Percentiles rank a stretch among this genome's conserved stretches.
Conservation (phyloP, 2,888 invertebrate species). For the Pimpla rufipes region DNA sequence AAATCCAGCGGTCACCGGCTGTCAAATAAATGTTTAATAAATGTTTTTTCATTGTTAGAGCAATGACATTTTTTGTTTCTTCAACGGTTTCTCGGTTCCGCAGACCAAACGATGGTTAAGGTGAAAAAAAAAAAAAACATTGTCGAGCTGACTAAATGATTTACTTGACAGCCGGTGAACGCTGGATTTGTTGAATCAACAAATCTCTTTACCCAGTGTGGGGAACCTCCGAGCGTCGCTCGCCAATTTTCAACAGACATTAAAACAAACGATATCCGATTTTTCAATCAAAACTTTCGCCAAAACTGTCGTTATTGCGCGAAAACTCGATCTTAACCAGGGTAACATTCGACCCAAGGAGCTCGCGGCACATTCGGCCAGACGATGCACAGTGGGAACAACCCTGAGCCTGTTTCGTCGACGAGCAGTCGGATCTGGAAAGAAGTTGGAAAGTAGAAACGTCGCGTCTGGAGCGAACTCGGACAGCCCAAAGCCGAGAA, state of each 20-base stretch:
- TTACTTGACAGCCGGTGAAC: too few species aligned
- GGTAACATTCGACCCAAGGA: neutral
- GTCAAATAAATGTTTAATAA: too few species aligned
- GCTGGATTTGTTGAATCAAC: too few species aligned
- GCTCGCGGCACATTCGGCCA: neutral
- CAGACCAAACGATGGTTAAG: too few species aligned
- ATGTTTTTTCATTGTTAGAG: too few species aligned
- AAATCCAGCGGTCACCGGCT: too few species aligned
- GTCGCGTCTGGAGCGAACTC: neutral
- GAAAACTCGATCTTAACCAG: constrained; percentile 25
- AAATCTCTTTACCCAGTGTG: too few species aligned
- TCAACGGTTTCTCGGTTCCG: too few species aligned
- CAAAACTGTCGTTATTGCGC: constrained; percentile 20
- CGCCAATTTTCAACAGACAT: constrained; percentile 15
- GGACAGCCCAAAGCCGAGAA: neutral
- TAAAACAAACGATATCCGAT: constrained; percentile 34
- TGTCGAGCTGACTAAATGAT: too few species aligned
- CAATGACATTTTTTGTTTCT: too few species aligned
- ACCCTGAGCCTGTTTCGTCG: constrained; percentile 27
- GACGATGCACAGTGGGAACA: neutral
- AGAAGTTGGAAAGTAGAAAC: constrained; percentile 9
- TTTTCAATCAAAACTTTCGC: constrained; percentile 36
- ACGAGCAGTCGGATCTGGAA: neutral
- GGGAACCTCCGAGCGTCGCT: neutral
- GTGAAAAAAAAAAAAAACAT: too few species aligned